Evolutionary conservation across 2,797 vertebrate species (phyloP).

Genomic region (Garrulus glandarius): DNA sequence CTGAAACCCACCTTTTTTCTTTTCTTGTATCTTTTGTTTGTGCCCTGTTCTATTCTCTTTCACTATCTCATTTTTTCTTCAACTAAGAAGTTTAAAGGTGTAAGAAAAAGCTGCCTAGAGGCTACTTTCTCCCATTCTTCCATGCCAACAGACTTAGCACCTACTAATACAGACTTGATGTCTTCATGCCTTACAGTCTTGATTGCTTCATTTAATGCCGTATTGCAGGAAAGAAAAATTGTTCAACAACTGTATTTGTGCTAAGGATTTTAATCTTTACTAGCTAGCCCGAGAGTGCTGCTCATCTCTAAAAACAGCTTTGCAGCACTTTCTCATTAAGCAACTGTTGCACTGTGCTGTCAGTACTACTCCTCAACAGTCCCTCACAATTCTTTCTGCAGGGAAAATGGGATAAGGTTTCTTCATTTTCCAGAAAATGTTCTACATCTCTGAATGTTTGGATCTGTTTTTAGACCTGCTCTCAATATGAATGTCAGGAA

Average conservation of each 20-base stretch:
- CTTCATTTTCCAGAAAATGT: not conserved
- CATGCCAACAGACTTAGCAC: not conserved
- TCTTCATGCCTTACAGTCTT: not conserved
- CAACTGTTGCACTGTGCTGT: not conserved
- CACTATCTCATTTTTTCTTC: not conserved
- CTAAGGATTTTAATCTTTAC: not conserved
- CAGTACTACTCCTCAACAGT: not conserved
- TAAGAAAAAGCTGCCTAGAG: not conserved
- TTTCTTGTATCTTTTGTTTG: not conserved
- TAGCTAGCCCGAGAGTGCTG: not conserved
- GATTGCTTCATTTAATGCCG: not conserved
- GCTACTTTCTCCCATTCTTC: not conserved
- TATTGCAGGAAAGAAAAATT: not conserved
- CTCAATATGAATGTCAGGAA: not conserved
- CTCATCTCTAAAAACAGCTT: not conserved
- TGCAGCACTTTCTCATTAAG: not conserved
- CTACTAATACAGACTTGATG: not conserved
- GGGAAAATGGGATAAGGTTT: not conserved
- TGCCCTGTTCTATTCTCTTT: not conserved
- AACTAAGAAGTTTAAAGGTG: not conserved
- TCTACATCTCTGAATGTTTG: not conserved
- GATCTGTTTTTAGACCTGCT: not conserved
- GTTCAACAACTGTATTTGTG: not conserved
- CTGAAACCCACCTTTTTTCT: not conserved
- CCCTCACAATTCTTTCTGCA: not conserved